phyloP scores from a whole-genome alignment of 1,140 invertebrate genomes.

The Euura saliciscinereae region DNA sequence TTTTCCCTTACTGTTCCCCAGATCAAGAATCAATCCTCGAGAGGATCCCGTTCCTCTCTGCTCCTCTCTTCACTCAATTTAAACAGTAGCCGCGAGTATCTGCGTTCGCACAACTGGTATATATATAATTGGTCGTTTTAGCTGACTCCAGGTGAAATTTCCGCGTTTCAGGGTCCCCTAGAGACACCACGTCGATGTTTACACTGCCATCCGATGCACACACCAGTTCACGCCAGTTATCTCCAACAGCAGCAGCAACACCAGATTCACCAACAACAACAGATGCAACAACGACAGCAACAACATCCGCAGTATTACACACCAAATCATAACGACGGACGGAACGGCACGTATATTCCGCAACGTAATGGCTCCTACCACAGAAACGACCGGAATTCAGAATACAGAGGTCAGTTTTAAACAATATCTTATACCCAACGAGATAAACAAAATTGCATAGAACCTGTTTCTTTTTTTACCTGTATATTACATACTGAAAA shows the following conservation, averaged over 20 bases:
- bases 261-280: not conserved
- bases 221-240: conserved; percentile 48
- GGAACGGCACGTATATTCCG: conserved; percentile 46
- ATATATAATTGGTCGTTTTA: not conserved
- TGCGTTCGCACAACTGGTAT: not conserved
- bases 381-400: not conserved
- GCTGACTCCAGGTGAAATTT: conserved; percentile 14
- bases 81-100: not conserved
- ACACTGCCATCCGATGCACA: conserved; percentile 51
- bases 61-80: not conserved
- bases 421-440: not conserved
- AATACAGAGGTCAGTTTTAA: conserved; percentile 1
- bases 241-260: conserved; percentile 33
- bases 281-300: not conserved
- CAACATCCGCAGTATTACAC: conserved; percentile 45
- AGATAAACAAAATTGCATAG: too few species aligned
- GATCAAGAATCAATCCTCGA: not conserved
- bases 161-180: conserved; percentile 36
- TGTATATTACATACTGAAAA: too few species aligned
- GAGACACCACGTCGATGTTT: conserved; percentile 52
- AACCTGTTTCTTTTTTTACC: too few species aligned
- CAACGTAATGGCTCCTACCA: conserved; percentile 51
- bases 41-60: not conserved
- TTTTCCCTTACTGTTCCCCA: not conserved
- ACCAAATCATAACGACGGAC: conserved; percentile 46